phyloP scores from a whole-genome alignment of 1,140 invertebrate genomes.

The Cecropterus lyciades region DNA sequence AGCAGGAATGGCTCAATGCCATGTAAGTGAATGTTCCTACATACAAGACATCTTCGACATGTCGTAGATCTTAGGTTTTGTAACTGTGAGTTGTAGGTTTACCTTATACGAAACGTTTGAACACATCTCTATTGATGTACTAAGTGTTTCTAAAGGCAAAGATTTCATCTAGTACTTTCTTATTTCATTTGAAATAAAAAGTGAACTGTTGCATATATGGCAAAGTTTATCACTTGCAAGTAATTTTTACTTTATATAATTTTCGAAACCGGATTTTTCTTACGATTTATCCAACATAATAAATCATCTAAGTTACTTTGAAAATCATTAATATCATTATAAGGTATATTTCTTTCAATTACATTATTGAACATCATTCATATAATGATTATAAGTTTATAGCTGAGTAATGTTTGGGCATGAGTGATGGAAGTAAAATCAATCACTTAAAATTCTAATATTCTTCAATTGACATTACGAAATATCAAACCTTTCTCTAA shows the following conservation, averaged over 20 bases:
- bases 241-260: neutral
- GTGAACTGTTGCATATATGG: constrained; percentile 1
- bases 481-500: neutral
- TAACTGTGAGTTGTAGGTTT: neutral
- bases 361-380: no score
- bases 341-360: no score
- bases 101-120: neutral
- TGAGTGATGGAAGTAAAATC: neutral
- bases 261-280: no score
- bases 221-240: neutral
- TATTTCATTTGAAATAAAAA: neutral
- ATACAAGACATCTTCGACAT: neutral
- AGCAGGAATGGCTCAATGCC: neutral
- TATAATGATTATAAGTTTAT: no score
- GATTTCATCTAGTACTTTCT: no score
- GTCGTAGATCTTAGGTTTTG: constrained; percentile 7
- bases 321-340: no score
- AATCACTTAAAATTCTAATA: neutral
- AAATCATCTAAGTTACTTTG: no score
- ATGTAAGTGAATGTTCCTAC: neutral
- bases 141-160: neutral
- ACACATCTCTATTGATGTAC: neutral
- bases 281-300: no score
- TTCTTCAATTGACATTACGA: neutral
- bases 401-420: no score